These are phyloP conservation scores for Beris morrisii DNA, from an alignment of 2,888 invertebrate genomes.

Conservation along the genomic window DNA sequence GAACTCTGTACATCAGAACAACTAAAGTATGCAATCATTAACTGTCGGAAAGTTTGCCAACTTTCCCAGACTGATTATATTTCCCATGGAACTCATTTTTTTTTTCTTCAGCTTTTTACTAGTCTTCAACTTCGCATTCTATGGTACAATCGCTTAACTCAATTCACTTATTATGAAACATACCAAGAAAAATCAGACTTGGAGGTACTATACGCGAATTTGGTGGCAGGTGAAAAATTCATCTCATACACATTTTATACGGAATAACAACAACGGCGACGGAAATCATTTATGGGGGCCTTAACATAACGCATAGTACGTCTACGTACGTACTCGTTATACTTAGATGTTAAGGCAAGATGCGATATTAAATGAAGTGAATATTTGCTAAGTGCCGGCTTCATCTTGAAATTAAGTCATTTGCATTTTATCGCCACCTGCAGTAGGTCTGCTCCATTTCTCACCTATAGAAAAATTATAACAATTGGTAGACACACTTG, in stretches of 20 bases:
- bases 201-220: too few relatives aligned
- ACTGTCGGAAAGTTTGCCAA: conserved; percentile 31
- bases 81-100: conserved; percentile 37
- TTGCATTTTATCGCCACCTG: conserved; percentile 26
- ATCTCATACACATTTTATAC: neutral
- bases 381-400: conserved; percentile 29
- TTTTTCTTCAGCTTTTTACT: neutral
- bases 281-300: conserved; percentile 1
- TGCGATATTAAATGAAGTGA: conserved; percentile 28
- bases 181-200: too few relatives aligned
- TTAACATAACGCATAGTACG: conserved; percentile 5
- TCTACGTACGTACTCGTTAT: neutral
- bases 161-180: too few relatives aligned
- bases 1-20: conserved; percentile 26
- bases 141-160: too few relatives aligned
- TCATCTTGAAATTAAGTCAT: conserved; percentile 33
- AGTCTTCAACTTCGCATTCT: too few relatives aligned
- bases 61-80: conserved; percentile 36
- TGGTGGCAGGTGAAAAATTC: too few relatives aligned
- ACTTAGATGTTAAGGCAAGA: conserved; percentile 14
- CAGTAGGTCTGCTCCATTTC: conserved; percentile 35
- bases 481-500: conserved; percentile 39
- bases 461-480: conserved; percentile 36
- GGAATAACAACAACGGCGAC: neutral
- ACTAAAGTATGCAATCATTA: conserved; percentile 30